A percentile compares a stretch with the other conserved stretches of the same genome.
phyloP scores from a whole-genome alignment of 1,140 invertebrate species.

The Hormaphis cornu region DNA sequence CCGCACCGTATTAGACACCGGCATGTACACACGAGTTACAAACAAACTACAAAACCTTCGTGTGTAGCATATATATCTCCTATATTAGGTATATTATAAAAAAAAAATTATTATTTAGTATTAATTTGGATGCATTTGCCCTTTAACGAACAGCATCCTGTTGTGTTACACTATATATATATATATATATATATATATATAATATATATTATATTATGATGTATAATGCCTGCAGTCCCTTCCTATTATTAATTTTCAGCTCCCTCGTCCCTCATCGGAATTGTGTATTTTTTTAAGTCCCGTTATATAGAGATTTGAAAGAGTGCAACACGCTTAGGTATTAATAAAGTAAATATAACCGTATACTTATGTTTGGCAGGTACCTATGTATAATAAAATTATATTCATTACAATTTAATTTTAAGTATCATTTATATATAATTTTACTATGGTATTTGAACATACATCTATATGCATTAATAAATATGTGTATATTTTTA shows the following conservation, averaged over 20 bases:
- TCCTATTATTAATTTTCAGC: constrained; percentile 7
- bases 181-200: too few relatives aligned
- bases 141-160: constrained; percentile 30
- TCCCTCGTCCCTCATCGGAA: neutral
- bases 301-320: too few relatives aligned
- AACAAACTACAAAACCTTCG: neutral
- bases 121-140: constrained; percentile 27
- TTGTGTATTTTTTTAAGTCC: neutral
- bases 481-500: too few relatives aligned
- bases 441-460: too few relatives aligned
- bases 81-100: neutral
- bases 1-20: constrained; percentile 14
- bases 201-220: too few relatives aligned
- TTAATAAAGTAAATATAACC: too few relatives aligned
- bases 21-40: constrained; percentile 3
- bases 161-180: neutral
- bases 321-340: too few relatives aligned
- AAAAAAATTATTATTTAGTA: constrained; percentile 24
- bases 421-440: too few relatives aligned
- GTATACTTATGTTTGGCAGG: too few relatives aligned
- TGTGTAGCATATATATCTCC: neutral
- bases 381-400: too few relatives aligned
- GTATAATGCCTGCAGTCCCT: constrained; percentile 6
- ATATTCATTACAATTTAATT: too few relatives aligned
- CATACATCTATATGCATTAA: too few relatives aligned